phyloP scores from a whole-genome alignment of 2,888 invertebrate species.

The Priocnemis perturbator region DNA sequence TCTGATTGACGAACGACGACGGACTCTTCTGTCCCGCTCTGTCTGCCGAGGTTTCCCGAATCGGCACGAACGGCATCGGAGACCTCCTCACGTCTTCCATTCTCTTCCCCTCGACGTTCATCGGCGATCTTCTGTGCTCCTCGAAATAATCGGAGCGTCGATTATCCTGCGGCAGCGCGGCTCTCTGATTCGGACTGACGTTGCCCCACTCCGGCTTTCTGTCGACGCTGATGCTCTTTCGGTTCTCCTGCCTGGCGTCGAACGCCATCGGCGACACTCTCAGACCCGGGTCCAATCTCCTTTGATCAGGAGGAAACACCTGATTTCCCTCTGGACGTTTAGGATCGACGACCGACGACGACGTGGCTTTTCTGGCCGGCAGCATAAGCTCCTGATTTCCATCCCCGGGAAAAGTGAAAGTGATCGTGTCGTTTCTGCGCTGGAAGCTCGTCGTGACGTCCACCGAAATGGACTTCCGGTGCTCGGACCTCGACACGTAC shows the following conservation, averaged over 20 bases:
- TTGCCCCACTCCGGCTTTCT: constrained; percentile 69
- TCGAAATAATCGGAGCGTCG: constrained; percentile 72
- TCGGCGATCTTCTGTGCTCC: constrained; percentile 70
- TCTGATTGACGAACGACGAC: constrained; percentile 66
- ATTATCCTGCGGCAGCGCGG: constrained; percentile 64
- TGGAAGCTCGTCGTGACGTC: constrained; percentile 68
- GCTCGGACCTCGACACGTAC: constrained; percentile 68
- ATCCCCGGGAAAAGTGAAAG: constrained; percentile 70
- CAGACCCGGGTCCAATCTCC: constrained; percentile 62
- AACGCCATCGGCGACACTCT: constrained; percentile 69
- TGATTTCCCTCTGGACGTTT: constrained; percentile 62
- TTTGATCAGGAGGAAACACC: constrained; percentile 63
- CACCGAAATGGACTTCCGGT: constrained; percentile 68
- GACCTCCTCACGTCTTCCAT: constrained; percentile 70
- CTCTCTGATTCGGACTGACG: constrained; percentile 69
- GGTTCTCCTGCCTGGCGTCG: constrained; percentile 64
- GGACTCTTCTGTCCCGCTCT: constrained; percentile 69
- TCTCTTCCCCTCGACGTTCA: constrained; percentile 69
- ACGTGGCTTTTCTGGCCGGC: constrained; percentile 55
- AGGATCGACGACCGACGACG: constrained; percentile 54
- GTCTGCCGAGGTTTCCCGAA: constrained; percentile 66
- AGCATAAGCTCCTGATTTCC: constrained; percentile 55
- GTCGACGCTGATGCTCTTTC: constrained; percentile 62
- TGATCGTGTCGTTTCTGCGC: constrained; percentile 69
- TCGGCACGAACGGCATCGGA: constrained; percentile 71